These are phyloP conservation scores for Notarius lentiginosus DNA, from an alignment of 2,113 vertebrate genomes.

Conservation along the genomic window DNA sequence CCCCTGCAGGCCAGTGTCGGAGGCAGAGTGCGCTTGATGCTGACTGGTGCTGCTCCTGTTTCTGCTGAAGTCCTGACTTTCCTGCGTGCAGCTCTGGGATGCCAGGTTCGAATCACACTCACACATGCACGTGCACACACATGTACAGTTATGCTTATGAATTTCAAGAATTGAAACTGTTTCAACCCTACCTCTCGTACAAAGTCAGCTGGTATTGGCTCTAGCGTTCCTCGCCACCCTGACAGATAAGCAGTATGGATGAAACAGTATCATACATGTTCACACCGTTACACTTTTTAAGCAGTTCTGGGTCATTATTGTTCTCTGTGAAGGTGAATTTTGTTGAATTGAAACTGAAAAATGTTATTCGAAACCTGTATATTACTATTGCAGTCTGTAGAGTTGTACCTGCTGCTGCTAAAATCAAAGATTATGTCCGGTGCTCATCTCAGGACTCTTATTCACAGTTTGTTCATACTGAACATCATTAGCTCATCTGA, in stretches of 20 bases:
- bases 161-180: neutral
- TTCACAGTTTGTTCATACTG: too few relatives aligned
- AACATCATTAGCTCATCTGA: neutral
- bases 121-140: neutral
- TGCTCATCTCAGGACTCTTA: neutral
- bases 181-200: too few relatives aligned
- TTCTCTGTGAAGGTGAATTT: neutral
- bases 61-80: constrained; percentile 89
- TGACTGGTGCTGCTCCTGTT: constrained; percentile 93
- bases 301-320: neutral
- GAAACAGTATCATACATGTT: neutral
- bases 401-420: neutral
- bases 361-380: neutral
- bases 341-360: neutral
- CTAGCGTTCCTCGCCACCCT: too few relatives aligned
- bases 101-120: constrained; percentile 78
- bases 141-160: neutral
- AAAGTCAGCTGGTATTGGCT: too few relatives aligned
- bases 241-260: too few relatives aligned
- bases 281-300: neutral
- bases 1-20: constrained; percentile 84
- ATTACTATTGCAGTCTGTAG: neutral
- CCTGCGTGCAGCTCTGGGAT: constrained; percentile 88
- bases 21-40: constrained; percentile 84
- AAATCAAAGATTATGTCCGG: neutral